A percentile compares a stretch with the other conserved stretches of the same genome.
Evolutionary conservation across 2,113 vertebrate genomes (phyloP).

Genomic region (Piaya cayana): DNA sequence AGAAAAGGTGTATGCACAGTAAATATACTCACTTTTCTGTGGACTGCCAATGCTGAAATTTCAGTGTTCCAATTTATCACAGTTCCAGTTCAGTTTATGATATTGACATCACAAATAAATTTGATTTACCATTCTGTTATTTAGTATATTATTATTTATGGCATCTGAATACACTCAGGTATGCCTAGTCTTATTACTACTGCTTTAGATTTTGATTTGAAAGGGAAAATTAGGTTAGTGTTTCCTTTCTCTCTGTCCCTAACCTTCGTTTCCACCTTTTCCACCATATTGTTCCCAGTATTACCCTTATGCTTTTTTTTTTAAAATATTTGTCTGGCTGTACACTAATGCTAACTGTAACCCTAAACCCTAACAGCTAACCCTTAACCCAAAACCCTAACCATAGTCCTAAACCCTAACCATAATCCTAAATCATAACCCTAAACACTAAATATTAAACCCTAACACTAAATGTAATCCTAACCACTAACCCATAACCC

Average conservation of each 20-base stretch:
- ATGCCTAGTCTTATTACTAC: not conserved
- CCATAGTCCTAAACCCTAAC: too few species aligned
- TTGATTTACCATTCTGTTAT: not conserved
- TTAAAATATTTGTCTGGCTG: not conserved
- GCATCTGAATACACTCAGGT: not conserved
- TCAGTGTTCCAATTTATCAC: not conserved
- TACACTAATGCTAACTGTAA: too few species aligned
- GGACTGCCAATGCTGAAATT: not conserved
- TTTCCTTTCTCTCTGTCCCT: not conserved
- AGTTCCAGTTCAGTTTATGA: not conserved
- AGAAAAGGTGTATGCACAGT: not conserved
- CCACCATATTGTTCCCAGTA: not conserved
- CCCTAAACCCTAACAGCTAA: too few species aligned
- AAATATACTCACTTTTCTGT: not conserved
- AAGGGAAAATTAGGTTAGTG: not conserved
- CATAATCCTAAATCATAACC: too few species aligned
- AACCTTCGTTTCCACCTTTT: not conserved
- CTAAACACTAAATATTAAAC: too few species aligned
- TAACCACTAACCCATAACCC: too few species aligned
- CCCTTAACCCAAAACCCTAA: too few species aligned
- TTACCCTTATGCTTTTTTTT: not conserved
- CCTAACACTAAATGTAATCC: too few species aligned
- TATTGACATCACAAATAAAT: not conserved
- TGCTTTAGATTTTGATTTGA: not conserved
- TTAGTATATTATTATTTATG: not conserved